Conservation (phyloP, 2,113 vertebrate genomes). For the Neopipo cinnamomea region DNA sequence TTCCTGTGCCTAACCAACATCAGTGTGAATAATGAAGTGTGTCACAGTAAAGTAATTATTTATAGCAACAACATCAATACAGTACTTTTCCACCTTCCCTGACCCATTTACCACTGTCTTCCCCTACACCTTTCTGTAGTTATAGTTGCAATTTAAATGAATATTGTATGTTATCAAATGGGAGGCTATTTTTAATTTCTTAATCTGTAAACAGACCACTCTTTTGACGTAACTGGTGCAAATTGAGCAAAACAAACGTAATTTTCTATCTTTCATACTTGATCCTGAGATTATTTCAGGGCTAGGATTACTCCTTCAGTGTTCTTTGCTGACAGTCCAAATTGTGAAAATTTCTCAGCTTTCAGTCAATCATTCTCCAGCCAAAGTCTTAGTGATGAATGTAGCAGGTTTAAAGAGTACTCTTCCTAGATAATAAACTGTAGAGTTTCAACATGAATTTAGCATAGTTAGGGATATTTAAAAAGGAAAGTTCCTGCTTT, state of each 20-base stretch:
- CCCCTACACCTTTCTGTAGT: not conserved
- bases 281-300: not conserved
- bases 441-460: not conserved
- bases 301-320: not conserved
- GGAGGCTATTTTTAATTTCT: not conserved
- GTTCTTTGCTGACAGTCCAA: not conserved
- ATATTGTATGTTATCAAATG: not conserved
- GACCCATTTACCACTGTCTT: not conserved
- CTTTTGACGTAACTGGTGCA: not conserved
- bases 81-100: not conserved
- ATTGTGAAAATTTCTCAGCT: not conserved
- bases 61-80: not conserved
- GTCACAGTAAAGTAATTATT: not conserved
- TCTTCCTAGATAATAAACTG: not conserved
- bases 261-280: not conserved
- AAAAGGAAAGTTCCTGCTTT: not conserved
- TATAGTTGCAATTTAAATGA: not conserved
- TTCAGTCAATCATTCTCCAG: not conserved
- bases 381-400: not conserved
- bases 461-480: not conserved
- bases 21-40: slow-evolving; percentile 35
- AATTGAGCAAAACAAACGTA: not conserved
- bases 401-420: not conserved
- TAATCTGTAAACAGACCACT: not conserved
- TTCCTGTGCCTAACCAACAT: not conserved